These are phyloP conservation scores for Nemurella pictetii DNA, from an alignment of 2,888 invertebrate species.

Conservation along the genomic window DNA sequence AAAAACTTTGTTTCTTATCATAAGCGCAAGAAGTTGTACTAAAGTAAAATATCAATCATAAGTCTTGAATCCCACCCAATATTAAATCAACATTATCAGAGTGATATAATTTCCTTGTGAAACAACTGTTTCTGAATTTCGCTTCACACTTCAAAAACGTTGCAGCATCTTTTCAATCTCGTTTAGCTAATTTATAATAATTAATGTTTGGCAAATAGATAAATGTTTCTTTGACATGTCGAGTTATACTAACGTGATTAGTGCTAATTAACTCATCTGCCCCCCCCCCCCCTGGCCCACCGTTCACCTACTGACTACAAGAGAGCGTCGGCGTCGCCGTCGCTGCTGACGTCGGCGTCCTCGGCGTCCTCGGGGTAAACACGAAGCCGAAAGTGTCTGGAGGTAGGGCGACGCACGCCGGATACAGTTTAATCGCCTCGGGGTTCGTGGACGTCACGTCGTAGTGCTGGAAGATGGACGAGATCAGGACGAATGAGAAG, in stretches of 20 bases:
- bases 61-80: constrained; percentile 20
- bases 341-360: not conserved
- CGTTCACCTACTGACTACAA: not conserved
- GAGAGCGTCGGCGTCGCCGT: not conserved
- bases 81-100: not conserved
- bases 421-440: constrained; percentile 58
- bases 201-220: not conserved
- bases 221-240: not conserved
- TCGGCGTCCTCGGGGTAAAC: constrained; percentile 36
- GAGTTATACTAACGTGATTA: not conserved
- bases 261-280: not conserved
- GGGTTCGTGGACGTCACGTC: constrained; percentile 61
- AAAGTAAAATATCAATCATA: constrained; percentile 14
- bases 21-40: constrained; percentile 24
- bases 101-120: not conserved
- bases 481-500: constrained; percentile 73
- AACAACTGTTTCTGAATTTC: not conserved
- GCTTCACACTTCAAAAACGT: not conserved
- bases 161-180: not conserved
- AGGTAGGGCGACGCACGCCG: constrained; percentile 75
- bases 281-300: not conserved
- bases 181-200: not conserved
- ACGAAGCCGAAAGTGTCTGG: constrained; percentile 65
- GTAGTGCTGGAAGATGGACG: constrained; percentile 72
- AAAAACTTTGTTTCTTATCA: constrained; percentile 12